phyloP scores from a whole-genome alignment of 2,888 invertebrate species.

The Diadegma fenestrale region DNA sequence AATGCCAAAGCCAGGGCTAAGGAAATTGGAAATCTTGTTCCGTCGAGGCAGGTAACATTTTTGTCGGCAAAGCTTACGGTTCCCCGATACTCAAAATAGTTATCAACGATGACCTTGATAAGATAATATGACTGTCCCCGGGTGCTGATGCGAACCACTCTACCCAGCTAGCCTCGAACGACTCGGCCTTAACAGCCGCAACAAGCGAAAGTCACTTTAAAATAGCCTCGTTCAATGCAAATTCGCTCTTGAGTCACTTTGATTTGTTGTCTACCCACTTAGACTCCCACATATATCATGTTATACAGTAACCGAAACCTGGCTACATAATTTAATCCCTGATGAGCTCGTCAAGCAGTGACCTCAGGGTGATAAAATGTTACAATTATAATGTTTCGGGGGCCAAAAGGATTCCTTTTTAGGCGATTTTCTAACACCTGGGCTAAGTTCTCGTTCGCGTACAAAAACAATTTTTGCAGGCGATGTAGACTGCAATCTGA shows the following conservation, averaged over 20 bases:
- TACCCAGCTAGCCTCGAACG: no score
- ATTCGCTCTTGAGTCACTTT: conserved; percentile 24
- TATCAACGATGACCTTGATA: neutral
- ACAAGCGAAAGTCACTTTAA: neutral
- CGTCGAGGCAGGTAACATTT: neutral
- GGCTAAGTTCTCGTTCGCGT: neutral
- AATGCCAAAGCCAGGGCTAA: neutral
- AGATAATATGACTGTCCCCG: neutral
- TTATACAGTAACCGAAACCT: conserved; percentile 46
- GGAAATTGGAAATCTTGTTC: neutral
- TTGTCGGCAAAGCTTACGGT: neutral
- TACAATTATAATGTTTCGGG: neutral
- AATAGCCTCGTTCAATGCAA: conserved; percentile 36
- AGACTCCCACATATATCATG: neutral
- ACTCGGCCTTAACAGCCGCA: no score
- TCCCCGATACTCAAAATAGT: neutral
- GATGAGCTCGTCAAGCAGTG: neutral
- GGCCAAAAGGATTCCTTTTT: neutral
- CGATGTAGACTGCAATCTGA: conserved; percentile 8
- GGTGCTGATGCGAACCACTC: no score
- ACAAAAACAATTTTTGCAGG: conserved; percentile 1
- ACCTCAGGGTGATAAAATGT: neutral
- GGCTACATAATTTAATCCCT: conserved; percentile 15
- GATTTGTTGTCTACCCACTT: neutral
- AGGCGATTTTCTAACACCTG: neutral